phyloP scores from a whole-genome alignment of 2,888 invertebrate genomes.

The Phengaris alcon region DNA sequence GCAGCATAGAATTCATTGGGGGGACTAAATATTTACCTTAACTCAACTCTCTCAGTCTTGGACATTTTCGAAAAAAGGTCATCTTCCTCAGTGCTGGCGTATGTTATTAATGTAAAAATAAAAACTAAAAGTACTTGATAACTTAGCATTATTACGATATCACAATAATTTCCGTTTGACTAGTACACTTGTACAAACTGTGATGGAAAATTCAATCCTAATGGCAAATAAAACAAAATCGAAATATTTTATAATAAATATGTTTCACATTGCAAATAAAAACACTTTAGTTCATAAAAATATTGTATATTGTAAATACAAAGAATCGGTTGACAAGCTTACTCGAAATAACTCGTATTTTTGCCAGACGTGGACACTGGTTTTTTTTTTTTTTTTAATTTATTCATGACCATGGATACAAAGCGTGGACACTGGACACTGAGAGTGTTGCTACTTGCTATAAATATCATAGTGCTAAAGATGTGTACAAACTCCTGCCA shows the following conservation, averaged over 20 bases:
- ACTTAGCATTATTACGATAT: slow-evolving; percentile 61
- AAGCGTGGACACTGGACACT: no score
- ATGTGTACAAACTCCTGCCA: no score
- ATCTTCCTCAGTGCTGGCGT: slow-evolving; percentile 67
- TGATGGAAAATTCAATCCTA: slow-evolving; percentile 30
- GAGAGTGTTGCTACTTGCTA: no score
- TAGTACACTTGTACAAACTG: slow-evolving; percentile 39
- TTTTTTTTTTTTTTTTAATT: no score
- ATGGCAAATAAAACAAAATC: slow-evolving; percentile 32
- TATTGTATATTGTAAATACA: slow-evolving; percentile 10
- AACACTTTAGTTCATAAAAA: neutral
- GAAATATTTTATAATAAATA: slow-evolving; percentile 29
- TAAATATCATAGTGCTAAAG: no score
- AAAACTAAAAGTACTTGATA: slow-evolving; percentile 64
- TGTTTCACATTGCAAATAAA: slow-evolving; percentile 37
- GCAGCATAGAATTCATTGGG: neutral
- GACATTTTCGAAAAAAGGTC: slow-evolving; percentile 75
- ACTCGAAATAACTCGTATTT: slow-evolving; percentile 23
- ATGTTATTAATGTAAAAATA: slow-evolving; percentile 65
- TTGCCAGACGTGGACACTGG: slow-evolving; percentile 24
- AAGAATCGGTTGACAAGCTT: slow-evolving; percentile 12
- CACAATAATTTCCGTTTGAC: slow-evolving; percentile 55
- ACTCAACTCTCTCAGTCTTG: slow-evolving; percentile 80
- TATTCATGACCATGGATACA: no score
- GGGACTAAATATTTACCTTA: slow-evolving; percentile 75